These are phyloP conservation scores for Malurus splendens DNA, from an alignment of 2,797 vertebrate species.

Conservation along the genomic window DNA sequence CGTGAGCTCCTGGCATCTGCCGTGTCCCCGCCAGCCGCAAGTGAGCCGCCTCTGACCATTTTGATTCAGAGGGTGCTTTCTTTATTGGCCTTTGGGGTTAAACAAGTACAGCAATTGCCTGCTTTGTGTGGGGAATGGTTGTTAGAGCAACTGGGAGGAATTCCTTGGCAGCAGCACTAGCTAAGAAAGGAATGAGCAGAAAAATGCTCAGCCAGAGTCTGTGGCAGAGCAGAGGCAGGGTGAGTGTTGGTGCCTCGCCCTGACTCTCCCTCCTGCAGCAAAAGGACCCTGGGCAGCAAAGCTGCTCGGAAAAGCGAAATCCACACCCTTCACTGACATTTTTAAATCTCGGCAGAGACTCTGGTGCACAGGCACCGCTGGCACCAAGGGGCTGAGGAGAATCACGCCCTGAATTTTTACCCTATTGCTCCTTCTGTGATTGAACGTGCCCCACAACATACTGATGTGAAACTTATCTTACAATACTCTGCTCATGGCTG, in stretches of 20 bases:
- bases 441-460: not conserved
- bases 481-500: not conserved
- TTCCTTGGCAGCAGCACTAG: constrained; percentile 6
- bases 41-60: not conserved
- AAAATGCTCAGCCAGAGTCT: not conserved
- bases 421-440: not conserved
- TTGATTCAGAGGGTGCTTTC: not conserved
- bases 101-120: not conserved
- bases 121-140: not conserved
- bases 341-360: not conserved
- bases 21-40: not conserved
- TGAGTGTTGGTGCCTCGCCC: not conserved
- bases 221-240: not conserved
- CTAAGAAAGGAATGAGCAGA: not conserved
- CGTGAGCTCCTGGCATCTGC: not conserved
- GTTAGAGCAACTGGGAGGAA: constrained; percentile 11
- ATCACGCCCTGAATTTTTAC: not conserved
- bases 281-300: not conserved
- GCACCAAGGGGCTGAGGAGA: not conserved
- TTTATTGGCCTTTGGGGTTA: not conserved
- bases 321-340: not conserved
- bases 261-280: not conserved
- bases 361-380: not conserved
- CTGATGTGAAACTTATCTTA: not conserved
- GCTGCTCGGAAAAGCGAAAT: not conserved